Conservation (phyloP, 2,797 vertebrate genomes). For the Silurus aristotelis region DNA sequence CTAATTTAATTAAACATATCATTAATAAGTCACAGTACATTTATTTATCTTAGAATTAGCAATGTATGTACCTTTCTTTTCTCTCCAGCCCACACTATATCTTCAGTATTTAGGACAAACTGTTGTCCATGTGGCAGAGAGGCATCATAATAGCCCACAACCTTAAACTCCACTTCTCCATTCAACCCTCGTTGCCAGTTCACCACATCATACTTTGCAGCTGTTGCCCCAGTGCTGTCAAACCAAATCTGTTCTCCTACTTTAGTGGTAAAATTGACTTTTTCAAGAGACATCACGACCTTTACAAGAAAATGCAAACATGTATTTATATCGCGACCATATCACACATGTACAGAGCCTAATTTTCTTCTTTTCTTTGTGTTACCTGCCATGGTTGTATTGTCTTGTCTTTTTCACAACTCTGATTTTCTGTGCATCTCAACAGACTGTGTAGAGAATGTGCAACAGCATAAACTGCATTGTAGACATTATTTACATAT, state of each 20-base stretch:
- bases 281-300: slow-evolving; percentile 68
- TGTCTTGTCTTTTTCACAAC: neutral
- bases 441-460: no score
- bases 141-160: slow-evolving; percentile 71
- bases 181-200: slow-evolving; percentile 15
- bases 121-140: slow-evolving; percentile 62
- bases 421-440: no score
- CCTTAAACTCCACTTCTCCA: slow-evolving; percentile 65
- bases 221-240: no score
- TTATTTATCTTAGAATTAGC: no score
- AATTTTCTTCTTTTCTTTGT: neutral
- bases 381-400: slow-evolving; percentile 70
- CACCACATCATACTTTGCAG: no score
- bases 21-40: no score
- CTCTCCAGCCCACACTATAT: slow-evolving; percentile 68
- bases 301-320: slow-evolving; percentile 34
- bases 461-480: no score
- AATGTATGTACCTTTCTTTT: slow-evolving; percentile 55
- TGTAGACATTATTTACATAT: no score
- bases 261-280: neutral
- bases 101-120: slow-evolving; percentile 29
- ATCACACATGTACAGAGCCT: neutral
- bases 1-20: no score
- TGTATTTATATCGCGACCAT: neutral
- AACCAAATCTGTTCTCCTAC: no score